Conservation (phyloP, 2,888 invertebrate genomes). For the Hypomecis atomaria region DNA sequence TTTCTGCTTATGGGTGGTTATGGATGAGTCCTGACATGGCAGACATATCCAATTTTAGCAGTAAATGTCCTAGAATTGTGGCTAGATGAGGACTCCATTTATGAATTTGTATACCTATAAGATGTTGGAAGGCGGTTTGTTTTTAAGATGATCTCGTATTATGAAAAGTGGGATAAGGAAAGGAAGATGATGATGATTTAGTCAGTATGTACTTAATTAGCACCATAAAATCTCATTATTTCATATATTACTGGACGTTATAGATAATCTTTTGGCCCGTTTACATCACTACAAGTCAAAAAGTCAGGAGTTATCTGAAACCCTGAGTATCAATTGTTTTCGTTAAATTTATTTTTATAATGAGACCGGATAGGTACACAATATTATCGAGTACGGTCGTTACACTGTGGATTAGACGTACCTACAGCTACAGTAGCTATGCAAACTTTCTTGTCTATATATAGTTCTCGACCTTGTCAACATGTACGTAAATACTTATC, state of each 20-base stretch:
- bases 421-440: neutral
- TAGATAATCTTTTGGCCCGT: slow-evolving; percentile 37
- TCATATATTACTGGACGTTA: slow-evolving; percentile 1
- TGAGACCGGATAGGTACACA: neutral
- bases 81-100: too few species aligned
- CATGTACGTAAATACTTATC: too few species aligned
- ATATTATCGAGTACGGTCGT: neutral
- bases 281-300: slow-evolving; percentile 39
- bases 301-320: slow-evolving; percentile 31
- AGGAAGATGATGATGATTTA: too few species aligned
- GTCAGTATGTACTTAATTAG: neutral
- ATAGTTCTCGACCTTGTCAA: neutral
- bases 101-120: too few species aligned
- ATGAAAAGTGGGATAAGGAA: too few species aligned
- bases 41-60: too few species aligned
- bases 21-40: too few species aligned
- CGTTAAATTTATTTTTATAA: slow-evolving; percentile 14
- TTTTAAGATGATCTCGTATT: too few species aligned
- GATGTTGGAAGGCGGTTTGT: too few species aligned
- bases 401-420: slow-evolving; percentile 1
- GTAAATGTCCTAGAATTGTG: too few species aligned
- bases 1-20: too few species aligned
- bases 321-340: slow-evolving; percentile 34
- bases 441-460: neutral
- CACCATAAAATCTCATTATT: slow-evolving; percentile 11